Evolutionary conservation across 2,888 invertebrate species (phyloP).

Genomic region (Agrypnus murinus): DNA sequence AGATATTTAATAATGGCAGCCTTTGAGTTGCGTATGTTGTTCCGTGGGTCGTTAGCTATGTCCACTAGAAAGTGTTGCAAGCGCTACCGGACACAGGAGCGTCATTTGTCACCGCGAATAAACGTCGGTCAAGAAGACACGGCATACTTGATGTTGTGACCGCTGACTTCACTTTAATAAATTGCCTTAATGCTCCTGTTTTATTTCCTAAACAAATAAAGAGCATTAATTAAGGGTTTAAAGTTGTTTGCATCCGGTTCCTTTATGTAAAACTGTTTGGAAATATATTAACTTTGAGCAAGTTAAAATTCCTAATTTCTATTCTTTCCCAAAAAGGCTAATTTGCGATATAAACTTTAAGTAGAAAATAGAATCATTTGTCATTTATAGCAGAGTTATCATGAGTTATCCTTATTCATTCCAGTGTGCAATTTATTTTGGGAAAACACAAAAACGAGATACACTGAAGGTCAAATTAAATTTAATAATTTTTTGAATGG

Average conservation of each 20-base stretch:
- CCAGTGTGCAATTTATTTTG: too few species aligned
- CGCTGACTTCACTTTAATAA: constrained; percentile 51
- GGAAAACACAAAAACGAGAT: too few species aligned
- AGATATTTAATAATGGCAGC: constrained; percentile 34
- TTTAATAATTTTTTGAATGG: too few species aligned
- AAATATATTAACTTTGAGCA: too few species aligned
- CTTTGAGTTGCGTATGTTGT: constrained; percentile 51
- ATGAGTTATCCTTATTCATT: too few species aligned
- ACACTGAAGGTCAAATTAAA: too few species aligned
- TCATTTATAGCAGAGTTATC: too few species aligned
- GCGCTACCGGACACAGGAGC: constrained; percentile 60
- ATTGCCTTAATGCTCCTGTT: constrained; percentile 46
- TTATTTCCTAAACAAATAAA: constrained; percentile 44
- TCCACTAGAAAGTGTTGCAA: constrained; percentile 63
- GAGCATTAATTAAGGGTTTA: constrained; percentile 42
- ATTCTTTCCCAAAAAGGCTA: too few species aligned
- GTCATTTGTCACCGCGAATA: constrained; percentile 62
- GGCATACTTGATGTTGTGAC: constrained; percentile 45
- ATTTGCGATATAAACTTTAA: too few species aligned
- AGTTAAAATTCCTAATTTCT: too few species aligned
- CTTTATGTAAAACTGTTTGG: constrained; percentile 16
- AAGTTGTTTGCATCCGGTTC: constrained; percentile 36
- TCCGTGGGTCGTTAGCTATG: constrained; percentile 62
- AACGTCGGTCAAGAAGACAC: constrained; percentile 54
- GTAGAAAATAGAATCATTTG: too few species aligned